Conservation (phyloP, 2,797 vertebrate species). For the Macrochelys suwanniensis region DNA sequence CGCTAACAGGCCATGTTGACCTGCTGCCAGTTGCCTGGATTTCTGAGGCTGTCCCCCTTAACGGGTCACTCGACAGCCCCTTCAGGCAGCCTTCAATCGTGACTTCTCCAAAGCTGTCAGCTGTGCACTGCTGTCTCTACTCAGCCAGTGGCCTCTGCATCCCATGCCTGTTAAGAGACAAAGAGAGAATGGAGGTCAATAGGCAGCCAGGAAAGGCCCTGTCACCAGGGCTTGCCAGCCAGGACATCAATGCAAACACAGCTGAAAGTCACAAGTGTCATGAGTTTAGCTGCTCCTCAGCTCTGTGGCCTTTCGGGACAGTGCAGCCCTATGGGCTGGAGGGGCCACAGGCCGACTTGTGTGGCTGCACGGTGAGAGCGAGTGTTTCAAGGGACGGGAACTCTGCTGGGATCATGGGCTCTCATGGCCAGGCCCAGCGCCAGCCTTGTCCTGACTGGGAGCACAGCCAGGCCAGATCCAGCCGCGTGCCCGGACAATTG, state of each 20-base stretch:
- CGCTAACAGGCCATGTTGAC: background rate
- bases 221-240: background rate
- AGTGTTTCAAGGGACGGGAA: background rate
- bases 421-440: background rate
- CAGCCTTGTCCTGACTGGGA: background rate
- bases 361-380: background rate
- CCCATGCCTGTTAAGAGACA: slow-evolving; percentile 1
- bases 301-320: background rate
- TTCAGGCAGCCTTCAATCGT: background rate
- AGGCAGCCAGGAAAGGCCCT: background rate
- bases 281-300: background rate
- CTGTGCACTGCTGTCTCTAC: background rate
- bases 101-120: background rate
- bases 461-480: background rate
- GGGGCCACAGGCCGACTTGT: background rate
- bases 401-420: background rate
- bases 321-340: background rate
- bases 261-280: background rate
- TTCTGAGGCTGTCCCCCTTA: background rate
- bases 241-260: background rate
- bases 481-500: background rate
- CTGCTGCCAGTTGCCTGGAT: background rate
- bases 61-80: background rate
- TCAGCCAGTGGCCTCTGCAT: background rate
- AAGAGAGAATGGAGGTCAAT: background rate